A percentile compares a stretch with the other conserved stretches of the same genome.
These are phyloP conservation scores for Avahi laniger DNA, from an alignment of 2,797 vertebrate species.

Conservation along the genomic window DNA sequence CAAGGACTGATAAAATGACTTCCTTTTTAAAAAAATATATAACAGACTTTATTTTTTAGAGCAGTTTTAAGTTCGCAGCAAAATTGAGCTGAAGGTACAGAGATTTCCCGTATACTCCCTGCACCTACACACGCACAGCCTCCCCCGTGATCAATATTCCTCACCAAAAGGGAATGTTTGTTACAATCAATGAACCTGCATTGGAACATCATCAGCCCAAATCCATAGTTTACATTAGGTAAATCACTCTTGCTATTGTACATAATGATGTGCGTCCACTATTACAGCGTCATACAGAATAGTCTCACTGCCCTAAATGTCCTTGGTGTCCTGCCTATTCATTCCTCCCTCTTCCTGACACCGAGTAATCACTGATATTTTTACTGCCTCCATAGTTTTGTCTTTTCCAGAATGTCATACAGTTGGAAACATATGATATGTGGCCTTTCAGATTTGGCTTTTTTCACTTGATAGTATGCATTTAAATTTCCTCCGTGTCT, in stretches of 20 bases:
- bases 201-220: not conserved
- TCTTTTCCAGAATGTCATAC: not conserved
- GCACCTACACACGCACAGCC: not conserved
- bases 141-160: too few relatives aligned
- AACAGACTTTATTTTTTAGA: not conserved
- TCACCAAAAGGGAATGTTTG: too few relatives aligned
- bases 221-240: not conserved
- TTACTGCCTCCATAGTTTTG: not conserved
- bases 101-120: not conserved
- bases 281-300: not conserved
- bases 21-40: not conserved
- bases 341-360: not conserved
- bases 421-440: not conserved
- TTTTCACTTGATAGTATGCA: not conserved
- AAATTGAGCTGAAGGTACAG: not conserved
- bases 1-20: not conserved
- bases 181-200: not conserved
- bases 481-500: not conserved
- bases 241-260: not conserved
- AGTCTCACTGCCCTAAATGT: not conserved
- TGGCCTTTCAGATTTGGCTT: not conserved
- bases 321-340: not conserved
- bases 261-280: not conserved
- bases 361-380: not conserved
- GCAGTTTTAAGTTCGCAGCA: not conserved